phyloP scores from a whole-genome alignment of 2,797 vertebrate species.

The Enteromius mattozi region DNA sequence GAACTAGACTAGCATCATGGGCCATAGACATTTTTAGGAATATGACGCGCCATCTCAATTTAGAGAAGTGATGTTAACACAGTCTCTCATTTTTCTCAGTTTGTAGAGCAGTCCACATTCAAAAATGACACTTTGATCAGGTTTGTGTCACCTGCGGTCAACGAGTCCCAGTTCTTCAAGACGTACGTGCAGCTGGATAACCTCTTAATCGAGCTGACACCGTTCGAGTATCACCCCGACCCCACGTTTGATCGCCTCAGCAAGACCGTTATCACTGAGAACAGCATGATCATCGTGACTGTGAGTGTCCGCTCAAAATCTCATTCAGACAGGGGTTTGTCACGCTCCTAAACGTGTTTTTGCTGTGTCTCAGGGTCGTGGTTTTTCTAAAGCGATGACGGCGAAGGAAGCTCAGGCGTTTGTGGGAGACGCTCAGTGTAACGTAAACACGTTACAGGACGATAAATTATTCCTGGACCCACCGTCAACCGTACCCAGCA shows the following conservation, averaged over 20 bases:
- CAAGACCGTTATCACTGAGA: constrained; percentile 84
- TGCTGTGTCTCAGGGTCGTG: constrained; percentile 80
- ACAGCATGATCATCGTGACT: constrained; percentile 79
- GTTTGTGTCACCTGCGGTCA: constrained; percentile 86
- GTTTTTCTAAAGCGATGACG: constrained; percentile 95
- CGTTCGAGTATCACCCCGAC: constrained; percentile 87
- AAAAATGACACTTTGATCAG: constrained; percentile 85
- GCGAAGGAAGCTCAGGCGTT: constrained; percentile 91
- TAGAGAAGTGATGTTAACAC: not conserved
- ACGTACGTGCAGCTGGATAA: constrained; percentile 86
- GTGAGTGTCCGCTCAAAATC: constrained; percentile 65
- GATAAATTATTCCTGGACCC: constrained; percentile 93
- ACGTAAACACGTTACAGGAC: constrained; percentile 91
- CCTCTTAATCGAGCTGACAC: constrained; percentile 76
- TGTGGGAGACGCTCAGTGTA: constrained; percentile 87
- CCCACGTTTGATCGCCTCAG: constrained; percentile 85
- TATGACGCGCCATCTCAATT: not conserved
- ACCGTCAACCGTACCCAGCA: constrained; percentile 82
- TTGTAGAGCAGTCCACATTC: constrained; percentile 66
- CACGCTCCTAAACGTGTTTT: not conserved
- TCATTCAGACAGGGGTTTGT: not conserved
- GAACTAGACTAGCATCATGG: not conserved
- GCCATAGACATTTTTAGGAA: not conserved
- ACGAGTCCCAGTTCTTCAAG: constrained; percentile 77
- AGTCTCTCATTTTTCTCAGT: constrained; percentile 50